Percentiles rank a stretch among this genome's conserved stretches.
phyloP scores from a whole-genome alignment of 1,140 invertebrate species.

The Cepaea nemoralis region DNA sequence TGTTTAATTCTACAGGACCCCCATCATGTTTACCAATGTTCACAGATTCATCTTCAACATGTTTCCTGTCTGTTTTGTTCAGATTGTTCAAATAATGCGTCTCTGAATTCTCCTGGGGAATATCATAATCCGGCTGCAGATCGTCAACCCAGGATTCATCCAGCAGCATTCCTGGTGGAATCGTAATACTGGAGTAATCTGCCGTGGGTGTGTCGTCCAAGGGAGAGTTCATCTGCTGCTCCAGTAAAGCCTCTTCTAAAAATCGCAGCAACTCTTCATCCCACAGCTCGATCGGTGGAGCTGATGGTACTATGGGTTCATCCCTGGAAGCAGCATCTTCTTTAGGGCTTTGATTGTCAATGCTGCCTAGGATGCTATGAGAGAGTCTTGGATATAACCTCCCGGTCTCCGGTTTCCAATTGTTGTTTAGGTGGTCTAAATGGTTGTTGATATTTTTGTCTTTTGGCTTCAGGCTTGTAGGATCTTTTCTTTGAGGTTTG shows the following conservation, averaged over 20 bases:
- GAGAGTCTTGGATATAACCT: background rate
- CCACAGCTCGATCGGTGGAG: background rate
- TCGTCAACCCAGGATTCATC: slow-evolving; percentile 17
- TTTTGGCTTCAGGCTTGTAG: background rate
- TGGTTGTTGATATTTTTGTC: background rate
- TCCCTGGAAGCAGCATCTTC: background rate
- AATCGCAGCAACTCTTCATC: background rate
- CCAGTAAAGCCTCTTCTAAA: background rate
- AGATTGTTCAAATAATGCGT: background rate
- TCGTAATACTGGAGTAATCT: background rate
- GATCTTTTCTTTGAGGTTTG: background rate
- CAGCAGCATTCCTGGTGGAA: background rate
- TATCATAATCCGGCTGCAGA: slow-evolving; percentile 20
- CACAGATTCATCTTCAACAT: background rate
- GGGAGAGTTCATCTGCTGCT: background rate
- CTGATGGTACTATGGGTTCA: background rate
- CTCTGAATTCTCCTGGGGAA: background rate
- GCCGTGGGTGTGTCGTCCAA: background rate
- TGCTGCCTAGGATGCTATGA: background rate
- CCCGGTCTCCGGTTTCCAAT: background rate
- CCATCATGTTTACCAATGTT: background rate
- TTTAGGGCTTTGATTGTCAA: background rate
- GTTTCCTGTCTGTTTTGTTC: background rate
- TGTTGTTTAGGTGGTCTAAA: background rate
- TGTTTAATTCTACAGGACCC: background rate